Evolutionary conservation across 1,140 invertebrate genomes (phyloP).

Genomic region (Probaryconus sp.): DNA sequence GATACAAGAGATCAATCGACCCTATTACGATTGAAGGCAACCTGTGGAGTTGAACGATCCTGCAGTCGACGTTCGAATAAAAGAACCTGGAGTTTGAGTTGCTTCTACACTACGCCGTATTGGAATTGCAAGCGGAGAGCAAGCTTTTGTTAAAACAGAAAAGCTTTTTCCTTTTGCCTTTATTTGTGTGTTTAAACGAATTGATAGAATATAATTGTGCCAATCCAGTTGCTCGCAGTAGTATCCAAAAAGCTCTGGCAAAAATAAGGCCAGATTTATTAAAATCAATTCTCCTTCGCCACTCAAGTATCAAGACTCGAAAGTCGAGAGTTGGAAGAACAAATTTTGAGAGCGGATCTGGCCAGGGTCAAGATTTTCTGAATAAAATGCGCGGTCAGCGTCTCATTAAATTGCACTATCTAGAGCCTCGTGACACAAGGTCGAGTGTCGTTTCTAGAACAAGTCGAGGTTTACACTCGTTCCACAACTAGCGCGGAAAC

Average conservation of each 20-base stretch:
- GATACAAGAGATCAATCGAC: conserved; percentile 55
- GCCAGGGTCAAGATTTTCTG: conserved; percentile 52
- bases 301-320: neutral
- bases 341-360: neutral
- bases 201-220: conserved; percentile 28
- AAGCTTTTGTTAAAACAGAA: conserved; percentile 31
- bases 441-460: conserved; percentile 54
- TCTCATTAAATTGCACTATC: conserved; percentile 53
- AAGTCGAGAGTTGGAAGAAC: neutral
- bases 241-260: no score
- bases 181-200: conserved; percentile 22
- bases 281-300: neutral
- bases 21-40: conserved; percentile 55
- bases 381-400: conserved; percentile 54
- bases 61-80: conserved; percentile 46
- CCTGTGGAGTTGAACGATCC: conserved; percentile 54
- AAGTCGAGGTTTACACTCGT: conserved; percentile 53
- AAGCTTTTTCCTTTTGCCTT: conserved; percentile 13
- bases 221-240: neutral
- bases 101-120: conserved; percentile 15
- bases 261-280: neutral
- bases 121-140: conserved; percentile 25
- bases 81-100: conserved; percentile 29
- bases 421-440: conserved; percentile 50
- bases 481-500: conserved; percentile 41